Percentiles rank a stretch among this genome's conserved stretches.
Evolutionary conservation across 2,797 vertebrate genomes (phyloP).

Genomic region (Protonibea diacanthus): DNA sequence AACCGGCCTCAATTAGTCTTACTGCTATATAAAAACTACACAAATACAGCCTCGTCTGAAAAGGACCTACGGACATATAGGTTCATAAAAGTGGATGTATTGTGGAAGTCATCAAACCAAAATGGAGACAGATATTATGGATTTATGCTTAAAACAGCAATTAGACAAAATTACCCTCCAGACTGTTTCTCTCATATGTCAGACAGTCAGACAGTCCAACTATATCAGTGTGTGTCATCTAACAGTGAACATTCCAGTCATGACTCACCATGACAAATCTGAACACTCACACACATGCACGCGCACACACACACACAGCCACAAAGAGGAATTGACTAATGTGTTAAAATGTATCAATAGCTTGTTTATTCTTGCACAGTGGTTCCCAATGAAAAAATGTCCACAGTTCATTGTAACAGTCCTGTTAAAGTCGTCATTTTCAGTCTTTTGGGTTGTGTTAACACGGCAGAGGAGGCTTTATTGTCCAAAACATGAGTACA

Average conservation of each 20-base stretch:
- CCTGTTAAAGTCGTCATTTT: neutral
- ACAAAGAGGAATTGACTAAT: slow-evolving; percentile 43
- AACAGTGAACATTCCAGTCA: slow-evolving; percentile 42
- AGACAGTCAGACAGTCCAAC: slow-evolving; percentile 63
- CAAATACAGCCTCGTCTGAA: slow-evolving; percentile 11
- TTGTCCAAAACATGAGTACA: neutral
- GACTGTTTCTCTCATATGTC: slow-evolving; percentile 53
- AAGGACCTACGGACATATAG: neutral
- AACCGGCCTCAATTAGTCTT: too few species aligned
- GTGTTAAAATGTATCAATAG: slow-evolving; percentile 32
- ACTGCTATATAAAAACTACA: slow-evolving; percentile 5
- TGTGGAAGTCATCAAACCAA: slow-evolving; percentile 38
- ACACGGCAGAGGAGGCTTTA: neutral
- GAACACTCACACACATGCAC: slow-evolving; percentile 19
- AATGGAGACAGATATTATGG: slow-evolving; percentile 41
- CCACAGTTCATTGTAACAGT: neutral
- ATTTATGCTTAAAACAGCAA: slow-evolving; percentile 59
- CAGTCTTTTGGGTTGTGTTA: neutral
- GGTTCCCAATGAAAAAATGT: slow-evolving; percentile 13
- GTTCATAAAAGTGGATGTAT: slow-evolving; percentile 19
- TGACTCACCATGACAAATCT: slow-evolving; percentile 67
- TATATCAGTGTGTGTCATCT: slow-evolving; percentile 71
- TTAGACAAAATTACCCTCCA: slow-evolving; percentile 59
- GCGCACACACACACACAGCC: neutral
- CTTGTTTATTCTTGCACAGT: slow-evolving; percentile 23